Conservation (phyloP, 2,113 vertebrate species). For the Apteryx mantelli region DNA sequence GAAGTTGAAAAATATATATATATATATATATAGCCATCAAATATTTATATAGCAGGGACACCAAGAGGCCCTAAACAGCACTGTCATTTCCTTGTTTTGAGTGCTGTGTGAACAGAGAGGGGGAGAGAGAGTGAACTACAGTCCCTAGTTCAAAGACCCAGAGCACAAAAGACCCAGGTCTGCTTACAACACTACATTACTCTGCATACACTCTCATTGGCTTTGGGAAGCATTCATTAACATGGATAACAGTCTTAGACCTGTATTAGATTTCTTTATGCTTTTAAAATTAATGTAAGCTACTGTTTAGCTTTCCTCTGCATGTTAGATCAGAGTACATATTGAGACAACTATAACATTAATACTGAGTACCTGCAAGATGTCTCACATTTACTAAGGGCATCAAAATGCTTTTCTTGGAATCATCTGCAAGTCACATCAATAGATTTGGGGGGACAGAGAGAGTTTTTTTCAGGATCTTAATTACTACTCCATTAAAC, state of each 20-base stretch:
- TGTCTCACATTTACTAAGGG: background rate
- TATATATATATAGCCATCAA: constrained; percentile 11
- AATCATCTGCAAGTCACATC: background rate
- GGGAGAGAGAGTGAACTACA: background rate
- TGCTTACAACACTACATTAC: background rate
- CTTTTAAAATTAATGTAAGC: background rate
- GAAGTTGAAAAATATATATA: background rate
- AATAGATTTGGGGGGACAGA: background rate
- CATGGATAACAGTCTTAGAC: background rate
- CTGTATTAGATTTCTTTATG: background rate
- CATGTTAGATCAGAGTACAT: background rate
- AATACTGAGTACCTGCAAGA: background rate
- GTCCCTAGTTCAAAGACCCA: background rate
- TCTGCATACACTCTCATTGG: background rate
- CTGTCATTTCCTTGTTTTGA: background rate
- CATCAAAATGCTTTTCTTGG: background rate
- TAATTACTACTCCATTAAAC: background rate
- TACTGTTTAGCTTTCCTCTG: background rate
- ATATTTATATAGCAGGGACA: constrained; percentile 40
- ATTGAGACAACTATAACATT: background rate
- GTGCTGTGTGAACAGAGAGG: background rate
- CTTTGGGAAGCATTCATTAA: background rate
- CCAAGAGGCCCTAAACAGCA: background rate
- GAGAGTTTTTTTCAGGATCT: background rate
- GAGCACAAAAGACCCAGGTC: background rate